These are phyloP conservation scores for Tenthredo mesomela DNA, from an alignment of 2,888 invertebrate genomes.

Conservation along the genomic window DNA sequence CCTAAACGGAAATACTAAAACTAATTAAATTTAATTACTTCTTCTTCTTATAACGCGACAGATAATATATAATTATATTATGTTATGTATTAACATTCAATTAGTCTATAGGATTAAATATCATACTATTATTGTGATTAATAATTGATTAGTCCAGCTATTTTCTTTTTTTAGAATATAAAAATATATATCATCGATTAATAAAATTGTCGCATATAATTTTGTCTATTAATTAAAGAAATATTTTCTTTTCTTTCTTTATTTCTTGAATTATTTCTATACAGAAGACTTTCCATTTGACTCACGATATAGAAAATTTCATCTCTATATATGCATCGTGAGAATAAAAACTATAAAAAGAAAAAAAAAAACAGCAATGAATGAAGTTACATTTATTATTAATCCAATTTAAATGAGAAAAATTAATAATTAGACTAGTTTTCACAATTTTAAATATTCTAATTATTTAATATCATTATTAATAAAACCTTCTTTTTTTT, in stretches of 20 bases:
- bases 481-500: neutral
- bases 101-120: neutral
- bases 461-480: neutral
- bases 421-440: neutral
- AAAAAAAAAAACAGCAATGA: neutral
- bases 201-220: no score
- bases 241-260: neutral
- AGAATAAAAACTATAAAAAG: neutral
- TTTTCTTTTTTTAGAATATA: neutral
- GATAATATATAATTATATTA: no score
- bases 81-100: constrained; percentile 7
- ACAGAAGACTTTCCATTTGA: no score
- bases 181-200: no score
- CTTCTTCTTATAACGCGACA: no score
- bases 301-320: no score
- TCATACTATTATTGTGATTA: neutral
- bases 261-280: neutral
- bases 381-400: no score
- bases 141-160: neutral
- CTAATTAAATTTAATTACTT: neutral
- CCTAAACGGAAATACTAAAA: neutral
- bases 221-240: neutral
- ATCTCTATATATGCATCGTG: neutral
- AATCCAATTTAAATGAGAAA: neutral
- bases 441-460: neutral